These are phyloP conservation scores for Calameuta idolon DNA, from an alignment of 2,888 invertebrate species.

Conservation along the genomic window DNA sequence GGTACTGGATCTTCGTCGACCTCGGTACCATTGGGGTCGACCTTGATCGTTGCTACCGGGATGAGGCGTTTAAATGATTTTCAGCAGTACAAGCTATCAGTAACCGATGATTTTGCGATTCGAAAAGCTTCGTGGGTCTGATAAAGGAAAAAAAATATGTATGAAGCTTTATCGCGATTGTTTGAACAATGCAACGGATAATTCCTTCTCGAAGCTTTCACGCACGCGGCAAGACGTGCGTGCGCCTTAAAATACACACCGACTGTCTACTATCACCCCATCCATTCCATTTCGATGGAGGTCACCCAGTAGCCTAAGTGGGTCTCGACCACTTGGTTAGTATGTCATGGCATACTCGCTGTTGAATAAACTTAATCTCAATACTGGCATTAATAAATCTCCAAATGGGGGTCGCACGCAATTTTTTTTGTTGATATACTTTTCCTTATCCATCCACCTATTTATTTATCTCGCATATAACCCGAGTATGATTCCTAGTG, in stretches of 20 bases:
- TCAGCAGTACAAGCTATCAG: background rate
- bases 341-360: conserved; percentile 65
- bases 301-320: conserved; percentile 65
- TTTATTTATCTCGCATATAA: background rate
- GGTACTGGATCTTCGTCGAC: background rate
- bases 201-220: background rate
- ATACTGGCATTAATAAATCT: conserved; percentile 52
- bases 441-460: conserved; percentile 9
- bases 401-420: conserved; percentile 18
- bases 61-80: background rate
- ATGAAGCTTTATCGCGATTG: background rate
- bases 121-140: background rate
- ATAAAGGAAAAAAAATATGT: background rate
- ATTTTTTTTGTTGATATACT: conserved; percentile 18
- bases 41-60: background rate
- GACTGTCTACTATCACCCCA: conserved; percentile 57
- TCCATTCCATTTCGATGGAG: conserved; percentile 64
- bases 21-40: background rate
- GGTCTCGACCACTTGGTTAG: conserved; percentile 69
- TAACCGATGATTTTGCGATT: background rate
- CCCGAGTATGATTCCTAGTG: background rate
- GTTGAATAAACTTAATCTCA: conserved; percentile 61
- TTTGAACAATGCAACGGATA: background rate
- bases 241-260: conserved; percentile 44
- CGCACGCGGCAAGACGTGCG: conserved; percentile 25